Conservation (phyloP, 2,797 vertebrate genomes). For the Leontopithecus rosalia region DNA sequence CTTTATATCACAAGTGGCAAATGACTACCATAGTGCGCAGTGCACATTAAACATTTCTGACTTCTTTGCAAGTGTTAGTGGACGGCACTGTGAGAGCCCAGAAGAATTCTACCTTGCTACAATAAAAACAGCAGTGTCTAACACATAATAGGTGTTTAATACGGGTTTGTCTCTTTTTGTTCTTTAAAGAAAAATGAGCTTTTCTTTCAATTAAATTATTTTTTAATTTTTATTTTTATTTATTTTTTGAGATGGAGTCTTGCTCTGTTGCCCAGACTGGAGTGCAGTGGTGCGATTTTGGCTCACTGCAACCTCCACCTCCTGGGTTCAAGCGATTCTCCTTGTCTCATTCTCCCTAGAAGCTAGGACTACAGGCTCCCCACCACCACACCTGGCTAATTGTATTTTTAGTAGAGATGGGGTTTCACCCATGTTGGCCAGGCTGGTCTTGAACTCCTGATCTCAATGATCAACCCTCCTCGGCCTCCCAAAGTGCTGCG, state of each 20-base stretch:
- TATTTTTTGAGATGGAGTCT: background rate
- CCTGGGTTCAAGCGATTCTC: background rate
- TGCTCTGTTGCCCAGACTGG: background rate
- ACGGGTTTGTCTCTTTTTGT: background rate
- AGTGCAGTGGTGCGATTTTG: background rate
- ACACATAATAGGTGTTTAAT: background rate
- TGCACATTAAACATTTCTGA: background rate
- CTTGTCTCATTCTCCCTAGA: background rate
- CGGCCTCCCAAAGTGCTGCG: too few relatives aligned
- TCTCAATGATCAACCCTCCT: background rate
- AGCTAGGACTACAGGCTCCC: background rate
- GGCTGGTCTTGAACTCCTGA: background rate
- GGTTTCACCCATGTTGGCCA: background rate
- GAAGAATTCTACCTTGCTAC: background rate
- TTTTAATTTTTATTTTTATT: too few relatives aligned
- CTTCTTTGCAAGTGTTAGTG: background rate
- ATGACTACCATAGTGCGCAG: background rate
- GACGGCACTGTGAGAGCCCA: accelerated
- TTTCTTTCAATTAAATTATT: background rate
- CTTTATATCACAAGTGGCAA: background rate
- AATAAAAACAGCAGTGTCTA: background rate
- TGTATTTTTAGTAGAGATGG: background rate
- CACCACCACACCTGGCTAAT: background rate
- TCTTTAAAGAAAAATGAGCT: background rate
- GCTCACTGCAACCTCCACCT: background rate